A percentile compares a stretch with the other conserved stretches of the same genome.
Evolutionary conservation across 2,113 vertebrate genomes (phyloP).

Genomic region (Baryphthengus martii): DNA sequence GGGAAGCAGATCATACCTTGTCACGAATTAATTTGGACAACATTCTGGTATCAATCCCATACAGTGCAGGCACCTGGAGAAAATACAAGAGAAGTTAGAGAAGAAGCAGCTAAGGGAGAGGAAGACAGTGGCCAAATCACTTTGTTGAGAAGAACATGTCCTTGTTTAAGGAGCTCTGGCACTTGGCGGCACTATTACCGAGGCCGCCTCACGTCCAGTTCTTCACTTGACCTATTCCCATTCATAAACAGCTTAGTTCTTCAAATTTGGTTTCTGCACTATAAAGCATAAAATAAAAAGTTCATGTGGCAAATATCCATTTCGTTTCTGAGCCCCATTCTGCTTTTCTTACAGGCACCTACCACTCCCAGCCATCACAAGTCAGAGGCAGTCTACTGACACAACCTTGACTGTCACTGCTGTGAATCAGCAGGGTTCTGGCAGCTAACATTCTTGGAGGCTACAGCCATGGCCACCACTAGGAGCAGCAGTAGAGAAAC

Average conservation of each 20-base stretch:
- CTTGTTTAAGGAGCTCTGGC: neutral
- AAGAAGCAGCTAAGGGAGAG: neutral
- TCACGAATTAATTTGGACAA: conserved; percentile 91
- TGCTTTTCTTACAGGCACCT: neutral
- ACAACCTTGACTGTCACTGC: neutral
- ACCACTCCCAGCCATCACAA: neutral
- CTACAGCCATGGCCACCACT: neutral
- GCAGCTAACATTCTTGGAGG: neutral
- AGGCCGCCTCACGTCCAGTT: neutral
- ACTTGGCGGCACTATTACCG: neutral
- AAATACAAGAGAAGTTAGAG: neutral
- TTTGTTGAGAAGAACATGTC: neutral
- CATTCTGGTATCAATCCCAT: conserved; percentile 94
- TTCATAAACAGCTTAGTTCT: neutral
- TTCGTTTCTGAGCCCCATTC: neutral
- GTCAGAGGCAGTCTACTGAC: neutral
- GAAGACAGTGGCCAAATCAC: neutral
- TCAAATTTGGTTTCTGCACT: neutral
- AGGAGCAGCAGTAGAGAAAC: neutral
- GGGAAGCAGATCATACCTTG: conserved; percentile 76
- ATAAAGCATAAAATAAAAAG: neutral
- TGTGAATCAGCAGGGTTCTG: neutral
- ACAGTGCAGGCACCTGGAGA: conserved; percentile 88
- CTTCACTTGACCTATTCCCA: neutral
- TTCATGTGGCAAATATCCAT: neutral